Evolutionary conservation across 2,113 vertebrate species (phyloP), one percentile per base, ranked within the genome.

Genomic region (Ploceus nigricollis): DNA sequence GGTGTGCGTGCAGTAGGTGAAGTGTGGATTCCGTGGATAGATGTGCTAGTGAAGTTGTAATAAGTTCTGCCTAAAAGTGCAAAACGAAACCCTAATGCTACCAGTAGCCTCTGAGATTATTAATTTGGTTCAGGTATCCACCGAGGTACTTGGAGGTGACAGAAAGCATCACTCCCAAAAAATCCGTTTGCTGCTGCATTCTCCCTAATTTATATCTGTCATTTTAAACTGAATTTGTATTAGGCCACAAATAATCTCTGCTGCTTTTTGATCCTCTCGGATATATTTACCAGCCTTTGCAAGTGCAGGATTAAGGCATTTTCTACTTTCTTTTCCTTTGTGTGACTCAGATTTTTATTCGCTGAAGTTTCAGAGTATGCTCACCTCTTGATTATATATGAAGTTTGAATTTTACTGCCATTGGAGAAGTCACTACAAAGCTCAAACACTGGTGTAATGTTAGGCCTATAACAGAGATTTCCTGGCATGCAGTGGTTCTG

Each of bases 71-170:
- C 42, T 27, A 37, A 25, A 65, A 68, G 39, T 76, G 42, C 13
- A 50, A 72, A 82, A 28, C 20, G 39, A 60, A 90, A 50, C 15
- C 50, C 27, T 35, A 12, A 17, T 1, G 11, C 16, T 65, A 0
- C 42, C 50, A 22, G 58, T 42, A 83, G 4, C 31, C 30, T 0
- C 0, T 5, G 42, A 73, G 56, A 4, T 40, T 28, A 4, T 77
- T 25, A 20, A 17, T 57, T 95, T 0, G 1, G 18, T 19, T 70
- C 64, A 21, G 9, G 11, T 78, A 51, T n/a, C 60, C 13, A 15
- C 42, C 0, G 1, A 47, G 56, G 47, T 0, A 0, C 66, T 90
- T 1, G 8, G 60, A 65, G 33, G 27, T 64, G 65, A 50, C 28
- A 65, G 48, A 69, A 87, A n/a, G n/a, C 53, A 42, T 10, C 40